Conservation (phyloP, 2,888 invertebrate genomes). For the Acholoe squamosa region DNA sequence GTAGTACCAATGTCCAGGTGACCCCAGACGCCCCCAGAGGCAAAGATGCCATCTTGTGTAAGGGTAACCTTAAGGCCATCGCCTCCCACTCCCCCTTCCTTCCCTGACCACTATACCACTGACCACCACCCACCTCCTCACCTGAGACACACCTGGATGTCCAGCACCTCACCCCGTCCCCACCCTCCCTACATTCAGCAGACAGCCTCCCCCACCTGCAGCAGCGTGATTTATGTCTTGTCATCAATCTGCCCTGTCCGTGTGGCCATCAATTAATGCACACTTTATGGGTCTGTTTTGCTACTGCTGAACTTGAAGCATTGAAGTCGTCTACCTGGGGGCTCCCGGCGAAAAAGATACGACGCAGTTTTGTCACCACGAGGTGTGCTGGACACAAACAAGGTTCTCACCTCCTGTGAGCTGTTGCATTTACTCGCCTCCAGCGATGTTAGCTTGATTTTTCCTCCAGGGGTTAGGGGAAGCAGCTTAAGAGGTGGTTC, state of each 20-base stretch:
- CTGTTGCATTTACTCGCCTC: too few species aligned
- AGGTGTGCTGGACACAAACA: too few species aligned
- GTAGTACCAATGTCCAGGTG: conserved; percentile 32
- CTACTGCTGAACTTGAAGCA: neutral
- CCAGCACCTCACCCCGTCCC: neutral
- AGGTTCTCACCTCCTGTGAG: too few species aligned
- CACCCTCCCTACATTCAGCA: neutral
- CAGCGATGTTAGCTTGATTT: too few species aligned
- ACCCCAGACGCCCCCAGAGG: neutral
- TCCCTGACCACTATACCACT: neutral
- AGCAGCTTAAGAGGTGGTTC: too few species aligned
- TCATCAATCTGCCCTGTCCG: conserved; percentile 49
- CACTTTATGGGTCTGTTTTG: conserved; percentile 59
- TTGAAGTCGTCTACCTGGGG: neutral
- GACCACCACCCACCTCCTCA: neutral
- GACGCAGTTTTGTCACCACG: conserved; percentile 37
- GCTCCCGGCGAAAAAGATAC: neutral
- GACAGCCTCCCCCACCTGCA: too few species aligned
- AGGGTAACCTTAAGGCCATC: conserved; percentile 46
- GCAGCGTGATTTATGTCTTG: conserved; percentile 39
- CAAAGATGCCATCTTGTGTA: conserved; percentile 53
- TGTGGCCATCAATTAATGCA: conserved; percentile 58
- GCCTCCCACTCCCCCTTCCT: neutral
- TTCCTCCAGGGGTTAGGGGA: too few species aligned
- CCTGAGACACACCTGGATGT: conserved; percentile 50